Base-by-base conservation (phyloP, 2,797 vertebrate genomes). In the Mycteria americana region DNA sequence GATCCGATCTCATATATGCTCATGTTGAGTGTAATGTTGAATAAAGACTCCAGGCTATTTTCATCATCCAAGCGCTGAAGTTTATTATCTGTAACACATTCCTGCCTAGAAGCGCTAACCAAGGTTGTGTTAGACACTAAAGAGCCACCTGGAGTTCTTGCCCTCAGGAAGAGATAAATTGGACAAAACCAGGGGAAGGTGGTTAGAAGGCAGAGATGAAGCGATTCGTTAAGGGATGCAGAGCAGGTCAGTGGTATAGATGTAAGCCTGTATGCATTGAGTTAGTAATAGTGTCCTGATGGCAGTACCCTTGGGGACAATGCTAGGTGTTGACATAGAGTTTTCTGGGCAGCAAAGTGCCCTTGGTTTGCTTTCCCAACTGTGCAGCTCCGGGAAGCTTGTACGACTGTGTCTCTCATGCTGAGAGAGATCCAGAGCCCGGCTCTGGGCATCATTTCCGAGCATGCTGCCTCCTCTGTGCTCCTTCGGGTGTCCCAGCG, bases 61-160 rank as follows among this genome's bases (percentile, higher is more conserved):
- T 91, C 91, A 89, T 89, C 81, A 88, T 83, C 45, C 43, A 27
- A 67, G 50, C 2, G 1, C 86, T 83, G 54, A 88, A 82, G 74
- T 91, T 96, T 94, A 85, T 95, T 92, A 91, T 93, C 70, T 89
- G 53, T 63, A 94, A 92, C 92, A 85, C 53, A 78, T 87, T 92
- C 65, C 56, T 85, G 72, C 87, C 92, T 92, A 21, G 84, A 75
- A 95, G 89, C 3, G 0, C 85, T 74, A 89, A 89, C 73, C 57
- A 39, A 94, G 54, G 62, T 62, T 89, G 68, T 84, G 92, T 57
- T 35, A 89, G 93, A 92, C 69, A 82, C 79, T 91, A 68, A 94
- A 94, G 60, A 95, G 57, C 43, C 73, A 96, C 89, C 82, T 80
- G 85, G 87, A 94, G 70, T 86, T 93, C 82, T 33, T 56, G 89